Evolutionary conservation across 2,888 invertebrate genomes (phyloP).

Genomic region (Cataglyphis livida): DNA sequence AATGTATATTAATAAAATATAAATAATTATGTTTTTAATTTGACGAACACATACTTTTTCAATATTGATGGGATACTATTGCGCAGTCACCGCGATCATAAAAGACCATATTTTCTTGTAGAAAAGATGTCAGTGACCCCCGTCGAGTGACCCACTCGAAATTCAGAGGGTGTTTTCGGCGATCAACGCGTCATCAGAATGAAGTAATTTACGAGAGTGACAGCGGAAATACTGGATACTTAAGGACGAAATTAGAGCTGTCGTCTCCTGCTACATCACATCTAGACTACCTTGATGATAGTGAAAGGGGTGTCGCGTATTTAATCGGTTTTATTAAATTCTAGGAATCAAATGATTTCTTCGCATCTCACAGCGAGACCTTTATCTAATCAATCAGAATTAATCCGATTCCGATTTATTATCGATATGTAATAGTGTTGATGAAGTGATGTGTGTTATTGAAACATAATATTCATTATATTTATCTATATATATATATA

Average conservation of each 20-base stretch:
- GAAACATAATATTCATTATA: slow-evolving; percentile 16
- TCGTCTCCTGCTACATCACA: slow-evolving; percentile 44
- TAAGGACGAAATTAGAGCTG: slow-evolving; percentile 49
- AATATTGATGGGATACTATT: not conserved
- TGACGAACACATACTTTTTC: not conserved
- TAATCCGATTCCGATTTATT: slow-evolving; percentile 46
- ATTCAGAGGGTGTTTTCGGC: slow-evolving; percentile 35
- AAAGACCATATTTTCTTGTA: not conserved
- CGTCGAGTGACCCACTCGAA: slow-evolving; percentile 16
- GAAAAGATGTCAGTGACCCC: slow-evolving; percentile 17
- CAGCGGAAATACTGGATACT: slow-evolving; percentile 34
- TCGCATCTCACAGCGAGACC: not conserved
- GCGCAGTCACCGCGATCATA: not conserved
- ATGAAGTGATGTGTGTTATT: not conserved
- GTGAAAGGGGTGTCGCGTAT: slow-evolving; percentile 37
- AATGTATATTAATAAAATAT: not conserved
- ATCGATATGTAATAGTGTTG: not conserved
- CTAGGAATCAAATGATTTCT: slow-evolving; percentile 45
- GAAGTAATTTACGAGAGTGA: slow-evolving; percentile 44
- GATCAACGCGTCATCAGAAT: slow-evolving; percentile 56
- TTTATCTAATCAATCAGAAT: slow-evolving; percentile 31
- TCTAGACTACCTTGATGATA: slow-evolving; percentile 35
- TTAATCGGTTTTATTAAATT: slow-evolving; percentile 53
- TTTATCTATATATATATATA: not conserved
- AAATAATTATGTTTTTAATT: no score